Conservation (phyloP, 2,888 invertebrate species). For the Dione juno region DNA sequence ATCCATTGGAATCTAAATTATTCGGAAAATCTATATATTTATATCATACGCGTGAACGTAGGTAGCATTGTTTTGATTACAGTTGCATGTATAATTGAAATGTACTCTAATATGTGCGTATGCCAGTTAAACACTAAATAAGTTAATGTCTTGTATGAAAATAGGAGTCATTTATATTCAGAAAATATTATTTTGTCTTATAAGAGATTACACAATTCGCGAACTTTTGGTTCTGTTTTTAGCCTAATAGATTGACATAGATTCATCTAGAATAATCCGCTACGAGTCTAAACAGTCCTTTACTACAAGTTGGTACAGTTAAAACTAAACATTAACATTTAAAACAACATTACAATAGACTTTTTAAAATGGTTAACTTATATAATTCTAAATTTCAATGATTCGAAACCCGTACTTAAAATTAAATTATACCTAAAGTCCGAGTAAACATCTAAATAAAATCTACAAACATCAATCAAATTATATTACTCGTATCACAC, state of each 20-base stretch:
- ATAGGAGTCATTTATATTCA: slow-evolving; percentile 77
- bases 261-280: slow-evolving; percentile 70
- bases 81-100: slow-evolving; percentile 51
- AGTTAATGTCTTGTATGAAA: slow-evolving; percentile 78
- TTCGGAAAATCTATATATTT: slow-evolving; percentile 50
- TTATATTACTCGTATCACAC: slow-evolving; percentile 55
- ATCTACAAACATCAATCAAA: slow-evolving; percentile 53
- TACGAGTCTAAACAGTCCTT: slow-evolving; percentile 75
- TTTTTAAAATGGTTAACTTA: slow-evolving; percentile 65
- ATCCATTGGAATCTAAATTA: slow-evolving; percentile 37
- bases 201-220: slow-evolving; percentile 69
- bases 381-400: slow-evolving; percentile 68
- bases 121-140: slow-evolving; percentile 73
- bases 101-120: slow-evolving; percentile 72
- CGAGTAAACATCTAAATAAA: slow-evolving; percentile 60
- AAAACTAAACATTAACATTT: slow-evolving; percentile 57
- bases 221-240: slow-evolving; percentile 70
- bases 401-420: slow-evolving; percentile 69
- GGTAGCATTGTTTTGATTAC: slow-evolving; percentile 50
- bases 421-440: slow-evolving; percentile 59
- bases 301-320: slow-evolving; percentile 62
- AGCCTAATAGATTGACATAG: slow-evolving; percentile 63
- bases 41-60: slow-evolving; percentile 49
- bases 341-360: slow-evolving; percentile 58
- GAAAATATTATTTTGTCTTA: slow-evolving; percentile 75